Base-by-base conservation (phyloP, 64 coral and sea anemone genomes). In the Montipora foliosa region DNA sequence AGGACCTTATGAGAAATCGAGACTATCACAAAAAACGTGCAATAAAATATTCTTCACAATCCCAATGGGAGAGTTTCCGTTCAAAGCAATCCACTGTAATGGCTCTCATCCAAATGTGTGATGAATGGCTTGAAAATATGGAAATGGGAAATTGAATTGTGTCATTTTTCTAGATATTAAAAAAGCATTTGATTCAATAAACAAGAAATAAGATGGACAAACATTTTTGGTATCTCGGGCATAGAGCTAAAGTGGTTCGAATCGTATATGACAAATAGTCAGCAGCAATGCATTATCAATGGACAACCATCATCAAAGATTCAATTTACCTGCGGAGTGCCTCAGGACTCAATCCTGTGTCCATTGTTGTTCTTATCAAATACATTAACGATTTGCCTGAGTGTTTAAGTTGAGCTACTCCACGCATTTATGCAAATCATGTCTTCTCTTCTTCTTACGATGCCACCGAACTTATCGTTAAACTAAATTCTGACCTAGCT, bases 381-480 rank as follows among this genome's bases (percentile, higher is more conserved):
- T 62, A 90, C 76, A 90, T 90, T 60, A 90, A 90, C 58, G 49
- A 90, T 90, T 79, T 90, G 19, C 88, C 74, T 17, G 76, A 90
- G n/a, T 59, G 88, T 44, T 0, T 78, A 21, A 78, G 16, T 67
- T 78, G 24, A 59, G 58, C 88, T 1, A 89, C 55, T 58, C 49
- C 88, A 29, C 46, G 74, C 20, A 90, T 79, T 10, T 67, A 90
- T 59, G 73, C 88, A 3, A 75, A 90, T 90, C 48, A 90, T 45
- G 48, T 89, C 21, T 89, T 79, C 60, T 15, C 88, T 51, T 90
- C 88, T 25, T 90, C 50, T 58, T 66, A 90, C 52, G 73, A 90
- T 68, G 53, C 76, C 20, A 47, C 67, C 59, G 73, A 62, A 3
- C 73, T 78, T 61, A 74, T 79, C 4, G 70, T 12, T 4, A 77